Evolutionary conservation across 2,797 vertebrate species (phyloP).

Genomic region (Alca torda): DNA sequence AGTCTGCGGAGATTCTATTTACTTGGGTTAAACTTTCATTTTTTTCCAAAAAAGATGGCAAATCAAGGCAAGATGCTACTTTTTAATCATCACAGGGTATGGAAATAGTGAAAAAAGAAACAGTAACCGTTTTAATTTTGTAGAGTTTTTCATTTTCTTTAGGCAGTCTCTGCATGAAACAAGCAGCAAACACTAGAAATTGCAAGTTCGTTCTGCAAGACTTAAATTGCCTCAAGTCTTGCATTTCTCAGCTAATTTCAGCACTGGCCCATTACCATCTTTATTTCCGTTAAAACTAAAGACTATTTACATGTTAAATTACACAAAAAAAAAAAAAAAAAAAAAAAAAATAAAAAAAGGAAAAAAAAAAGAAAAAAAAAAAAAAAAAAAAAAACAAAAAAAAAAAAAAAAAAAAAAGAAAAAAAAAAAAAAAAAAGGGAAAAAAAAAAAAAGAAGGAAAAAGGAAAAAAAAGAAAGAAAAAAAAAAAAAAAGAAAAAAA

Average conservation of each 20-base stretch:
- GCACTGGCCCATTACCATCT: neutral
- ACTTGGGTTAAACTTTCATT: neutral
- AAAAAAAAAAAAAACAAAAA: too few relatives aligned
- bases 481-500: too few relatives aligned
- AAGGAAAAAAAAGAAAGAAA: too few relatives aligned
- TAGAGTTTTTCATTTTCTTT: neutral
- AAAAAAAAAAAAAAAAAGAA: too few relatives aligned
- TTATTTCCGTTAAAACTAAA: neutral
- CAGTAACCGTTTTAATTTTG: neutral
- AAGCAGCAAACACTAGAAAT: neutral
- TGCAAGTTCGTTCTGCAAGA: neutral
- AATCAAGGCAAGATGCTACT: slow-evolving; percentile 1
- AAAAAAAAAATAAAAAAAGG: too few relatives aligned
- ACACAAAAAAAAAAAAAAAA: neutral
- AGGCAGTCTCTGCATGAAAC: neutral
- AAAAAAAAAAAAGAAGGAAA: too few relatives aligned
- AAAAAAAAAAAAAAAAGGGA: too few relatives aligned
- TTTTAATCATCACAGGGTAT: neutral
- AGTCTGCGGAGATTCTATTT: neutral
- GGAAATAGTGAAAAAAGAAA: neutral
- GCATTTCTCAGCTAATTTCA: slow-evolving; percentile 9
- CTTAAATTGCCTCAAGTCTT: neutral
- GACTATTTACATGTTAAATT: neutral
- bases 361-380: too few relatives aligned
- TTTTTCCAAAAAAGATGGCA: neutral